These are phyloP conservation scores for Megaustenia siamemsis DNA, from an alignment of 2,888 invertebrate genomes.

Conservation along the genomic window DNA sequence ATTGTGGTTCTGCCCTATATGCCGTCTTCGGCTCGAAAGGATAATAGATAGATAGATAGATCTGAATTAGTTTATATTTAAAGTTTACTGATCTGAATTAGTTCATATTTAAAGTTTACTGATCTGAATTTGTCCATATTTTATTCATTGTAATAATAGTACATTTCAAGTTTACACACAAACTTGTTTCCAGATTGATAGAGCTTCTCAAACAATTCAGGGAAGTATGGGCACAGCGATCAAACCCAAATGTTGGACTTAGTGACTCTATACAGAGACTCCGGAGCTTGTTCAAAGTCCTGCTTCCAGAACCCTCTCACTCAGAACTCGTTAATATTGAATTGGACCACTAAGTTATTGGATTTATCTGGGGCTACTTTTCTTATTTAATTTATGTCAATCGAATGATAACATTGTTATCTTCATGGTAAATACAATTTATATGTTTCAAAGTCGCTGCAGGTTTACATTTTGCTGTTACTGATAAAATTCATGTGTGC, in stretches of 20 bases:
- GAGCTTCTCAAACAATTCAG: conserved; percentile 83
- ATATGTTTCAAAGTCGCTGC: background rate
- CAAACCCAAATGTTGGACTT: conserved; percentile 82
- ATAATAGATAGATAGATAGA: too few species aligned
- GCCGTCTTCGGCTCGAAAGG: too few species aligned
- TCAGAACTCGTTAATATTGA: conserved; percentile 40
- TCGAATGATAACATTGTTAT: background rate
- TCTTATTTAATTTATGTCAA: too few species aligned
- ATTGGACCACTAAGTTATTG: background rate
- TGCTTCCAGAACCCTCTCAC: conserved; percentile 66
- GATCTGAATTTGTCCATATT: too few species aligned
- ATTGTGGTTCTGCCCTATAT: too few species aligned
- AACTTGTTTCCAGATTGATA: conserved; percentile 79
- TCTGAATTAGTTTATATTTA: too few species aligned
- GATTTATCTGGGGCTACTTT: background rate
- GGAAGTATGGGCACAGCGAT: conserved; percentile 82
- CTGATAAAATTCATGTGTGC: background rate
- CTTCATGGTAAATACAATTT: background rate
- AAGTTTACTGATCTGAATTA: too few species aligned
- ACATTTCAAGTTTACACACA: too few species aligned
- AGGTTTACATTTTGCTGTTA: background rate
- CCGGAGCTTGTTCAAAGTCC: conserved; percentile 65
- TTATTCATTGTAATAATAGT: too few species aligned
- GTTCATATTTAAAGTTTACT: too few species aligned
- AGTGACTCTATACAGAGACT: conserved; percentile 74